These are phyloP conservation scores for Bradypus variegatus DNA, from an alignment of 2,797 vertebrate genomes.

Conservation along the genomic window DNA sequence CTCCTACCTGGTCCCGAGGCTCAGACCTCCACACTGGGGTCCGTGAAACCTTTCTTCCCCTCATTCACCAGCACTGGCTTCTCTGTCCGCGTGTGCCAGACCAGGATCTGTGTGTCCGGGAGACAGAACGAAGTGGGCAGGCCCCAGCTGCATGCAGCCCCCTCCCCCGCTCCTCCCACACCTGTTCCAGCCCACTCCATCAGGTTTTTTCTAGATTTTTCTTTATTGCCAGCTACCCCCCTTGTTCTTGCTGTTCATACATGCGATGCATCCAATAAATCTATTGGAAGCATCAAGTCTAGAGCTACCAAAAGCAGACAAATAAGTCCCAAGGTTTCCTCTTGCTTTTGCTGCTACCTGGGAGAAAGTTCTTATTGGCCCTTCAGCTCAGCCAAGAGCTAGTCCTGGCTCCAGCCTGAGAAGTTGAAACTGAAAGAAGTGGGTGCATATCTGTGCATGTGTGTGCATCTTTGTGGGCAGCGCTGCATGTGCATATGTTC, in stretches of 20 bases:
- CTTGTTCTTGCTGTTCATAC: background rate
- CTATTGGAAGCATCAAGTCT: background rate
- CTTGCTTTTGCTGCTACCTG: background rate
- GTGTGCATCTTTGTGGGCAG: background rate
- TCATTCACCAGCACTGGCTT: conserved; percentile 98
- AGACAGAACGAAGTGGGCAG: conserved; percentile 4
- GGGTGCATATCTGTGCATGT: background rate
- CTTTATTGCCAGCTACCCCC: background rate
- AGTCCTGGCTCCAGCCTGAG: background rate
- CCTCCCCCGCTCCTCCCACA: background rate
- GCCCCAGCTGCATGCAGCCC: background rate
- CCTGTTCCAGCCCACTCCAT: background rate
- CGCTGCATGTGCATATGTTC: too few relatives aligned
- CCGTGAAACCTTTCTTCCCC: conserved; percentile 98
- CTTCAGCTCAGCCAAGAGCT: background rate
- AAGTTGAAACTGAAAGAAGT: background rate
- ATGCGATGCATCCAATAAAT: background rate
- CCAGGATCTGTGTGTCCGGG: conserved; percentile 85
- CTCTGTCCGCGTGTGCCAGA: conserved; percentile 98
- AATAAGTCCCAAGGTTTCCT: background rate
- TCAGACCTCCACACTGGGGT: conserved; percentile 97
- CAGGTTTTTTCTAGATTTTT: background rate
- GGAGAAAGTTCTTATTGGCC: background rate
- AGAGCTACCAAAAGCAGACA: accelerated
- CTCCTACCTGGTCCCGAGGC: conserved; percentile 51